These are phyloP conservation scores for Albula glossodonta DNA, from an alignment of 2,113 vertebrate genomes.

Conservation along the genomic window DNA sequence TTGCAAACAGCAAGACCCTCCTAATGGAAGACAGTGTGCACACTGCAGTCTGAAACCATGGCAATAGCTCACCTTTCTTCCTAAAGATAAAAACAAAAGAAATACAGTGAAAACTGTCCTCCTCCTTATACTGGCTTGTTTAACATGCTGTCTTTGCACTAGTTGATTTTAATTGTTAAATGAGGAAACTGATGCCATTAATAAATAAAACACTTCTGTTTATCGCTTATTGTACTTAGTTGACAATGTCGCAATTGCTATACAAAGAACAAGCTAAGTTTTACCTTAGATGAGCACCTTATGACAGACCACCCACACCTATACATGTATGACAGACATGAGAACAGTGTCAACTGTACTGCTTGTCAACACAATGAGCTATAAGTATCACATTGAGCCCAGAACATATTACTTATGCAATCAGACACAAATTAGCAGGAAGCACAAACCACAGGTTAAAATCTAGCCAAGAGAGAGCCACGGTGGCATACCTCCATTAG, in stretches of 20 bases:
- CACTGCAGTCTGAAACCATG: background rate
- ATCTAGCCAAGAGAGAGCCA: background rate
- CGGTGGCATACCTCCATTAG: background rate
- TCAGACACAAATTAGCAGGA: background rate
- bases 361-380: background rate
- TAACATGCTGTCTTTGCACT: background rate
- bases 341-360: background rate
- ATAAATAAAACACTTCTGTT: background rate
- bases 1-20: slow-evolving; percentile 1
- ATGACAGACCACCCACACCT: background rate
- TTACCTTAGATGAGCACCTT: background rate
- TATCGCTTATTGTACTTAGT: background rate
- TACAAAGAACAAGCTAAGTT: background rate
- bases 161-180: background rate
- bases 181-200: background rate
- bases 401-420: background rate
- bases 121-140: background rate
- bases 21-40: slow-evolving; percentile 10
- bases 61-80: background rate
- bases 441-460: background rate
- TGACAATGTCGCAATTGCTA: background rate
- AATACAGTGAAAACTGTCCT: background rate
- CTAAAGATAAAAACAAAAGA: background rate
- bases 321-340: background rate
- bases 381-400: background rate